phyloP scores from a whole-genome alignment of 2,888 invertebrate genomes.

The Scelioninae gen. 2 region DNA sequence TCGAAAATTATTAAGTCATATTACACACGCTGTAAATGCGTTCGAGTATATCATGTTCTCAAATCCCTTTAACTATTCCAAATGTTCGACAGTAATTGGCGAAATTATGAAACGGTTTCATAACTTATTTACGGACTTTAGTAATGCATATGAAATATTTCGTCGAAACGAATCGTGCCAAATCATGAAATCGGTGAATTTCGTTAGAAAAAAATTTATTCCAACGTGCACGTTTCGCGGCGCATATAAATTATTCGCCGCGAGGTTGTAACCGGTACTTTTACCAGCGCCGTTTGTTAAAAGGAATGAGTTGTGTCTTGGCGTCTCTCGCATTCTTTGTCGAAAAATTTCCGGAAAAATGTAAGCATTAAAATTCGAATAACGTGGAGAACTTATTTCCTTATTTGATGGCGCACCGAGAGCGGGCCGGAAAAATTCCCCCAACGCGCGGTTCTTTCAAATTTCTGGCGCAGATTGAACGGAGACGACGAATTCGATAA shows the following conservation, averaged over 20 bases:
- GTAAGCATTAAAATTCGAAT: conserved; percentile 56
- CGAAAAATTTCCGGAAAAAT: conserved; percentile 52
- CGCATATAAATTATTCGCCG: conserved; percentile 44
- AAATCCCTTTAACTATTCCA: too few relatives aligned
- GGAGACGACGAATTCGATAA: too few relatives aligned
- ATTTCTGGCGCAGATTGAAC: too few relatives aligned
- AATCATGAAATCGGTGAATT: conserved; percentile 41
- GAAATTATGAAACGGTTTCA: too few relatives aligned
- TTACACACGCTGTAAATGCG: too few relatives aligned
- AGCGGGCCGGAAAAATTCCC: too few relatives aligned
- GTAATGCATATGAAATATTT: too few relatives aligned
- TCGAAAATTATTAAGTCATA: too few relatives aligned
- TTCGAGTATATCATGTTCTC: too few relatives aligned
- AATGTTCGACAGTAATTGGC: too few relatives aligned
- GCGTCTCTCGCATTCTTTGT: conserved; percentile 42
- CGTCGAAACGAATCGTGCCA: conserved; percentile 18
- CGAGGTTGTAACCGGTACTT: conserved; percentile 49
- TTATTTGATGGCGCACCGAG: conserved; percentile 51
- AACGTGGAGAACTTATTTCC: conserved; percentile 57
- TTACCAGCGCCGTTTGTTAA: conserved; percentile 52
- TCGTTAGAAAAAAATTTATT: conserved; percentile 39
- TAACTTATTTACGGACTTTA: too few relatives aligned
- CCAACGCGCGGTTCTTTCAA: too few relatives aligned
- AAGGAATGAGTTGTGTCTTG: conserved; percentile 52
- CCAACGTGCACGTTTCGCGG: conserved; percentile 26